These are phyloP conservation scores for Musca vetustissima DNA, from an alignment of 1,140 invertebrate species.

Conservation along the genomic window DNA sequence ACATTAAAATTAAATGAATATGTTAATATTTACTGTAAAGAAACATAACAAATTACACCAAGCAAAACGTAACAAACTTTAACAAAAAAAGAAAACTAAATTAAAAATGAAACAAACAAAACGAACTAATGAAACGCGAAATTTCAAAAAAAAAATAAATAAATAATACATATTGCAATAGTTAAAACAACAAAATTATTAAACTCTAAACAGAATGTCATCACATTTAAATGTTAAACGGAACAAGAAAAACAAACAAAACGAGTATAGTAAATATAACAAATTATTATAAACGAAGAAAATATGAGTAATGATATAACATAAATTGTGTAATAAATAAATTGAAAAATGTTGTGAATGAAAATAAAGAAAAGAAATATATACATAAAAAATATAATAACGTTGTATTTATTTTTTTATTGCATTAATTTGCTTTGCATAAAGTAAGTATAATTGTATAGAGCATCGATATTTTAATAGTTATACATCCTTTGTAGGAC, in stretches of 20 bases:
- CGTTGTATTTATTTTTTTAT: no score
- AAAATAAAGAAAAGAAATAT: conserved; percentile 13
- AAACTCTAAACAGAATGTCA: conserved; percentile 2
- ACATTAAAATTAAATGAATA: background rate
- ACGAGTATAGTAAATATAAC: conserved; percentile 3
- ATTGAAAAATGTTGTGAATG: conserved; percentile 22
- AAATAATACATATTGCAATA: conserved; percentile 1
- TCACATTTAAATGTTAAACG: conserved; percentile 14
- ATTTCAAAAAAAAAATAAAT: background rate
- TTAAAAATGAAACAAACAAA: background rate
- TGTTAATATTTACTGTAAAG: conserved; percentile 13
- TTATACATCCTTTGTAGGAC: no score
- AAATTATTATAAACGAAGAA: conserved; percentile 2
- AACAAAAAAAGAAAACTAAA: no score
- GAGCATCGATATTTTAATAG: no score
- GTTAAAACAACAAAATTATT: background rate
- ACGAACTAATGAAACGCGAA: background rate
- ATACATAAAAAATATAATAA: background rate
- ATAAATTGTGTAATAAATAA: conserved; percentile 10
- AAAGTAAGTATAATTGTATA: no score
- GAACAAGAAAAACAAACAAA: background rate
- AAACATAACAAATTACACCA: background rate
- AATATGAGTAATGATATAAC: conserved; percentile 5
- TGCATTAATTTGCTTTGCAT: no score
- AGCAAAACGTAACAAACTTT: background rate